Conservation (phyloP, 2,797 vertebrate species). For the Carapus acus region DNA sequence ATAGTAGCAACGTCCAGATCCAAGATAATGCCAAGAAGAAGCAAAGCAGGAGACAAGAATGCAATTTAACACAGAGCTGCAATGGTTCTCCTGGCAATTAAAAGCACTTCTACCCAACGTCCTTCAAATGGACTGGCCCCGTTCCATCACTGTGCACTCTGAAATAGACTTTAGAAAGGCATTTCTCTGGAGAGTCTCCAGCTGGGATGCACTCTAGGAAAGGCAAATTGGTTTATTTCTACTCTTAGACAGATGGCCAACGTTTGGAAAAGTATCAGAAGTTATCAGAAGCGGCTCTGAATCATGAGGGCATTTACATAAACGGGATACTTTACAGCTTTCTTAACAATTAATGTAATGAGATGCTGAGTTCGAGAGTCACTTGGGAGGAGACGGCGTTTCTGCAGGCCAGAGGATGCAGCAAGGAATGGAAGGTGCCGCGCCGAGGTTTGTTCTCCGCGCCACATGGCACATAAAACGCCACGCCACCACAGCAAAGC, state of each 20-base stretch:
- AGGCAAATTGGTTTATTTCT: neutral
- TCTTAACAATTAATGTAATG: neutral
- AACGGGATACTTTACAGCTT: neutral
- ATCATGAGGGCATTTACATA: no score
- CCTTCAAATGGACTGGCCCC: constrained; percentile 43
- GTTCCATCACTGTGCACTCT: constrained; percentile 21
- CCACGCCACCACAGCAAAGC: no score
- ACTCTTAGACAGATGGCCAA: neutral
- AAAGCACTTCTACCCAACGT: constrained; percentile 39
- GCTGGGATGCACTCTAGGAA: constrained; percentile 1
- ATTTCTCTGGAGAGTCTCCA: constrained; percentile 6
- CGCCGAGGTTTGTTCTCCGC: no score
- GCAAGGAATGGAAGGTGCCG: no score
- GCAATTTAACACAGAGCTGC: constrained; percentile 36
- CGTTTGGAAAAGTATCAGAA: neutral
- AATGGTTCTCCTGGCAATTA: constrained; percentile 41
- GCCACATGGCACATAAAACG: no score
- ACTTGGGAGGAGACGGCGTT: no score
- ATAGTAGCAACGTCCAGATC: constrained; percentile 36
- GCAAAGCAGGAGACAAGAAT: constrained; percentile 25
- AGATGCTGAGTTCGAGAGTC: no score
- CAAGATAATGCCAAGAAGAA: constrained; percentile 39
- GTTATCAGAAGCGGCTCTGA: neutral
- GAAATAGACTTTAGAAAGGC: constrained; percentile 24
- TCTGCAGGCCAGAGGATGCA: no score